phyloP scores from a whole-genome alignment of 1,140 invertebrate genomes.

The Leptoteleia sp. region DNA sequence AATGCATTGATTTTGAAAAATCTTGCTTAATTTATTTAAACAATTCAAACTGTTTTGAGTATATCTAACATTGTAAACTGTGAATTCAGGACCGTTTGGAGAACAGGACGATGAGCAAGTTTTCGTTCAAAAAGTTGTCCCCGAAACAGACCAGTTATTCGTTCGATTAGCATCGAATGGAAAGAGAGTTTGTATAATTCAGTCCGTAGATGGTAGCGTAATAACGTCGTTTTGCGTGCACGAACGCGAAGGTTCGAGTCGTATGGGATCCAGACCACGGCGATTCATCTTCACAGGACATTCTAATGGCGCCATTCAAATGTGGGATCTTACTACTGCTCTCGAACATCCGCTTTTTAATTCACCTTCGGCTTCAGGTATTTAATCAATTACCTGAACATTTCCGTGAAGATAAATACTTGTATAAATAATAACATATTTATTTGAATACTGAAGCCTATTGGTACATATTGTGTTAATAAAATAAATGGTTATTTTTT shows the following conservation, averaged over 20 bases:
- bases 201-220: constrained; percentile 95
- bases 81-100: constrained; percentile 98
- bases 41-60: too few species aligned
- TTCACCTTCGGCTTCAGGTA: constrained; percentile 37
- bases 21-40: too few species aligned
- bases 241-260: constrained; percentile 96
- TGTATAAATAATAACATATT: too few species aligned
- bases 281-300: constrained; percentile 97
- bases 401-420: too few species aligned
- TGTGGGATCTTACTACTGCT: constrained; percentile 99
- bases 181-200: constrained; percentile 96
- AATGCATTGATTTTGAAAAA: too few species aligned
- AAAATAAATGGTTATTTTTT: too few species aligned
- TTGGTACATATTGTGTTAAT: too few species aligned
- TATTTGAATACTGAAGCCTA: too few species aligned
- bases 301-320: constrained; percentile 96
- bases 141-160: constrained; percentile 96
- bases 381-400: neutral
- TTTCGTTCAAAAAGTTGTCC: constrained; percentile 98
- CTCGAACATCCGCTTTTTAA: constrained; percentile 84
- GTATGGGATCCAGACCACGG: constrained; percentile 94
- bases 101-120: constrained; percentile 99
- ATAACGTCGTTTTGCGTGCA: constrained; percentile 98
- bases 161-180: constrained; percentile 97
- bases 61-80: too few species aligned